A percentile compares a stretch with the other conserved stretches of the same genome.
Conservation (phyloP, 2,888 invertebrate species). For the Drosophila multiciliata region DNA sequence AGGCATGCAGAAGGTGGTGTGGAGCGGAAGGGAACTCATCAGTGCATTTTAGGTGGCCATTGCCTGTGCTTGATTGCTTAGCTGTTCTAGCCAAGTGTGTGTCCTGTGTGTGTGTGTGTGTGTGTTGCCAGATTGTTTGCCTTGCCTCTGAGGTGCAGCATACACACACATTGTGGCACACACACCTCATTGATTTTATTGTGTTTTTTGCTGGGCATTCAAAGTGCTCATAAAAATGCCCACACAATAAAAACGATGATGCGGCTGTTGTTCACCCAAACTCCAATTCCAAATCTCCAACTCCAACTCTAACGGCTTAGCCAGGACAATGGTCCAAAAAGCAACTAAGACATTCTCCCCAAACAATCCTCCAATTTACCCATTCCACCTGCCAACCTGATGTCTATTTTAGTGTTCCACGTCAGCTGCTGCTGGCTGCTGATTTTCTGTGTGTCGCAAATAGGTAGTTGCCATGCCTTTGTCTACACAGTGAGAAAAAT, state of each 20-base stretch:
- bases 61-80: constrained; percentile 76
- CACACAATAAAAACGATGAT: constrained; percentile 79
- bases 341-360: constrained; percentile 35
- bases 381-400: constrained; percentile 67
- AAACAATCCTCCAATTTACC: constrained; percentile 14
- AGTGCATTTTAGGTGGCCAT: constrained; percentile 71
- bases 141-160: constrained; percentile 63
- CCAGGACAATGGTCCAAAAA: constrained; percentile 39
- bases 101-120: constrained; percentile 41
- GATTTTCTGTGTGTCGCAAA: constrained; percentile 25
- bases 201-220: constrained; percentile 76
- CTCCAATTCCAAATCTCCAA: constrained; percentile 13
- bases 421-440: constrained; percentile 24
- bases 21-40: constrained; percentile 41
- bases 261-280: constrained; percentile 64
- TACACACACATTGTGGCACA: constrained; percentile 48
- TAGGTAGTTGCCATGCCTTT: constrained; percentile 49
- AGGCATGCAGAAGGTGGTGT: constrained; percentile 18
- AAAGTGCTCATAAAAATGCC: constrained; percentile 80
- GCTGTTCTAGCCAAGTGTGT: constrained; percentile 57
- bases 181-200: constrained; percentile 84
- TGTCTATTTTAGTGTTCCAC: constrained; percentile 65
- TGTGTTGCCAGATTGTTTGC: constrained; percentile 57
- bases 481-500: background rate
- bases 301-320: constrained; percentile 31